These are phyloP conservation scores for Drosophila serrata DNA, from an alignment of 1,140 invertebrate species.

Conservation along the genomic window DNA sequence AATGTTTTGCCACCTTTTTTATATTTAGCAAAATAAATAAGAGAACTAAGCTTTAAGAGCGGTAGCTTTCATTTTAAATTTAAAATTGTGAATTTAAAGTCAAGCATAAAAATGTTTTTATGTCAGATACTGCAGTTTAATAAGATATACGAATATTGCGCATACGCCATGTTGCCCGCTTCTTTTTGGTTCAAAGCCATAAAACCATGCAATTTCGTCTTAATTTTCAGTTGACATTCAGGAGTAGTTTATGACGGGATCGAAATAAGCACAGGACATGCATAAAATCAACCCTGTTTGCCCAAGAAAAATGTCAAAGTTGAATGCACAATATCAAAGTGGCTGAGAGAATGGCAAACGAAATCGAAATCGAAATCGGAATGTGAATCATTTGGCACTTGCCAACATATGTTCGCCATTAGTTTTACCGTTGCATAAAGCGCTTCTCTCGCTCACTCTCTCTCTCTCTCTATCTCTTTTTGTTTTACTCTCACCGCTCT, in stretches of 20 bases:
- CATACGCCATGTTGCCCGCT: slow-evolving; percentile 19
- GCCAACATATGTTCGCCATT: slow-evolving; percentile 35
- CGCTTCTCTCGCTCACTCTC: slow-evolving; percentile 2
- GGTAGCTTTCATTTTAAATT: not conserved
- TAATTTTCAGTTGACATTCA: slow-evolving; percentile 8
- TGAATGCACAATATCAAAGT: slow-evolving; percentile 52
- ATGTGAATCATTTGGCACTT: slow-evolving; percentile 45
- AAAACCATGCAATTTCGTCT: slow-evolving; percentile 6
- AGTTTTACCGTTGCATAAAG: slow-evolving; percentile 65
- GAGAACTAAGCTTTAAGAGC: not conserved
- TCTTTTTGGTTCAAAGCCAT: slow-evolving; percentile 1
- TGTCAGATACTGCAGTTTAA: not conserved
- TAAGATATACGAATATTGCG: not conserved
- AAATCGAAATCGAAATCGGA: slow-evolving; percentile 51
- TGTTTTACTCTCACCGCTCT: slow-evolving; percentile 1
- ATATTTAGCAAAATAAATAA: not conserved
- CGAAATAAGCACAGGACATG: not conserved
- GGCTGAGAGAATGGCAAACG: slow-evolving; percentile 40
- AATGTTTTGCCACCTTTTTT: not conserved
- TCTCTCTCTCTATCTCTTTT: not conserved
- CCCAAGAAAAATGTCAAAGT: slow-evolving; percentile 63
- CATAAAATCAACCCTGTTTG: slow-evolving; percentile 12
- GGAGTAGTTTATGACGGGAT: slow-evolving; percentile 18
- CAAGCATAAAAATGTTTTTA: not conserved
- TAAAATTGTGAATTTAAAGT: not conserved